Evolutionary conservation across 2,888 invertebrate species (phyloP), one percentile per base, ranked within the genome.

Genomic region (Dichetophora obliterata): DNA sequence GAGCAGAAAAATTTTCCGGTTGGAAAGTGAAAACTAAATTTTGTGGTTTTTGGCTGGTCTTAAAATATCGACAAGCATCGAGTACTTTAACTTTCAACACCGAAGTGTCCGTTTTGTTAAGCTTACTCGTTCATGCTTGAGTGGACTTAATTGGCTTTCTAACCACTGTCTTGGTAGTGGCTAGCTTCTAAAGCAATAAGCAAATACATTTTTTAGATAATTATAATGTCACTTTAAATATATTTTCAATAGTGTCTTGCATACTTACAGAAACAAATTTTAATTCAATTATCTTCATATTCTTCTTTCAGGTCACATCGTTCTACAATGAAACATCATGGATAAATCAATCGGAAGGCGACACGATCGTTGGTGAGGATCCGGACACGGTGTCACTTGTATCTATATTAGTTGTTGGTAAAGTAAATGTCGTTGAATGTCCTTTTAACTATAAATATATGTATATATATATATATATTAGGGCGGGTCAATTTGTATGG

Each of bases 371-470:
- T 83, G 92, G 92, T 85, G 92, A 92, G 84, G 92, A 92, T 85
- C 94, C 94, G 82, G 95, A 94, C 88, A 92, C 94, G 84, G 93
- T 95, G 87, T 94, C 95, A 79, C 91, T 94, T 88, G 92, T 95
- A 87, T 95, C 95, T 83, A 94, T 95, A 90, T 91, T 95, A 87
- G 91, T 95, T 89, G 94, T 95, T 89, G 95, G 95, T 95, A 89
- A 92, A 88, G 89, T 89, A 89, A 89, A 88, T 89, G 89, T 88
- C 88, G 87, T 88, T 86, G 86, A 87, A 87, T 85, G 87, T 87
- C 82, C 83, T 82, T 80, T 82, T 11, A n/a, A n/a, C n/a, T n/a
- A n/a, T n/a, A n/a, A n/a, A n/a, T n/a, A n/a, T n/a, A n/a, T n/a
- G n/a, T n/a, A n/a, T n/a, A n/a, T n/a, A n/a, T n/a, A n/a, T n/a